These are phyloP conservation scores for Brachypteracias leptosomus DNA, from an alignment of 2,113 vertebrate species.

Conservation along the genomic window DNA sequence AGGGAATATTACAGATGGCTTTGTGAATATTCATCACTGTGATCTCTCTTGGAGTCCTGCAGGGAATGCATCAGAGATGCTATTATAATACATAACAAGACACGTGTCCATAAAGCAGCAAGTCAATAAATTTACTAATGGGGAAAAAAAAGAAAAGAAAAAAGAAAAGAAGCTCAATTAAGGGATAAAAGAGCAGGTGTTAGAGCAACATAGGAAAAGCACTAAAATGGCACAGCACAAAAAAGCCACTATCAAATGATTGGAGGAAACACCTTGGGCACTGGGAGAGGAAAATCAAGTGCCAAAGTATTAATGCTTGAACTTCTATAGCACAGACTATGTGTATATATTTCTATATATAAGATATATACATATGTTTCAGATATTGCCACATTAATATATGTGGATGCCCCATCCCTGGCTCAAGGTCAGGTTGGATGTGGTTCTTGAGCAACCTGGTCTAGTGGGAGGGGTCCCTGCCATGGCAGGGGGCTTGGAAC, in stretches of 20 bases:
- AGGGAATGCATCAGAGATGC: slow-evolving; percentile 50
- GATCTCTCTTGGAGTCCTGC: slow-evolving; percentile 91
- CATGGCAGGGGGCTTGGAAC: too few relatives aligned
- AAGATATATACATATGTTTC: background rate
- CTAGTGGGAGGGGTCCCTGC: too few relatives aligned
- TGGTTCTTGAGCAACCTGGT: too few relatives aligned
- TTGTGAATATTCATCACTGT: slow-evolving; percentile 94
- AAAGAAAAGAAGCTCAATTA: background rate
- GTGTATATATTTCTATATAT: background rate
- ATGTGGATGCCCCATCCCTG: too few relatives aligned
- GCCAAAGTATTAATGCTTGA: background rate
- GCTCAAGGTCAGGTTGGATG: too few relatives aligned
- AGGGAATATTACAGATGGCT: slow-evolving; percentile 89
- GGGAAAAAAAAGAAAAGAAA: background rate
- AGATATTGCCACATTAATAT: too few relatives aligned
- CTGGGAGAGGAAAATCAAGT: background rate
- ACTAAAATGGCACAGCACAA: background rate
- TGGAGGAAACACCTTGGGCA: background rate
- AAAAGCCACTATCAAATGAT: background rate
- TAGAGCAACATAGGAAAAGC: background rate
- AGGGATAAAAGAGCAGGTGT: background rate
- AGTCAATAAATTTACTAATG: background rate
- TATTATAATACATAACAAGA: background rate
- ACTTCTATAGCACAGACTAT: background rate
- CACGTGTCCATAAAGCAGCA: background rate